Evolutionary conservation across 2,113 vertebrate genomes (phyloP).

Genomic region (Passer montanus): DNA sequence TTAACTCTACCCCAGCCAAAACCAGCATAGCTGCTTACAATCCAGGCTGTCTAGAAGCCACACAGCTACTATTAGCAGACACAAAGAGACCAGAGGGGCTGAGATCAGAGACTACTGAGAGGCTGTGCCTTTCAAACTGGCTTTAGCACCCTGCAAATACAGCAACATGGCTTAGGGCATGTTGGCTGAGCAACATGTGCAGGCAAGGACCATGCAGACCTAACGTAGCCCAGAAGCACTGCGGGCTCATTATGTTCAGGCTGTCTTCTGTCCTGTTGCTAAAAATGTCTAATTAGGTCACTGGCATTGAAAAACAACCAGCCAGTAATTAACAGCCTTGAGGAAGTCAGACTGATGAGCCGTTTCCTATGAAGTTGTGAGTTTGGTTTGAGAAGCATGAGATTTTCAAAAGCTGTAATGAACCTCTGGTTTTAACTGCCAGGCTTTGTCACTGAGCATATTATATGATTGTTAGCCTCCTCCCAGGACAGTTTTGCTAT

Average conservation of each 20-base stretch:
- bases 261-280: not conserved
- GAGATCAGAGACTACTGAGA: too few relatives aligned
- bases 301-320: not conserved
- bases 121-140: not conserved
- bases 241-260: accelerated
- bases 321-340: not conserved
- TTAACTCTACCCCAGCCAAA: not conserved
- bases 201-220: not conserved
- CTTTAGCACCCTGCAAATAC: accelerated
- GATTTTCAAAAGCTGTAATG: not conserved
- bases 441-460: not conserved
- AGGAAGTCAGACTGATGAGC: not conserved
- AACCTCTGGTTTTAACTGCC: not conserved
- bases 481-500: not conserved
- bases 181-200: not conserved
- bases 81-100: not conserved
- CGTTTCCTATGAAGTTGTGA: not conserved
- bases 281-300: not conserved
- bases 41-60: not conserved
- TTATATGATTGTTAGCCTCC: not conserved
- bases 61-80: not conserved
- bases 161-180: not conserved
- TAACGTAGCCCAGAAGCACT: accelerated
- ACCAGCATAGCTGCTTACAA: not conserved
- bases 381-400: not conserved